Percentiles rank a stretch among this genome's conserved stretches.
Evolutionary conservation across 2,888 invertebrate genomes (phyloP).

Genomic region (Sphaeridia pumilis): DNA sequence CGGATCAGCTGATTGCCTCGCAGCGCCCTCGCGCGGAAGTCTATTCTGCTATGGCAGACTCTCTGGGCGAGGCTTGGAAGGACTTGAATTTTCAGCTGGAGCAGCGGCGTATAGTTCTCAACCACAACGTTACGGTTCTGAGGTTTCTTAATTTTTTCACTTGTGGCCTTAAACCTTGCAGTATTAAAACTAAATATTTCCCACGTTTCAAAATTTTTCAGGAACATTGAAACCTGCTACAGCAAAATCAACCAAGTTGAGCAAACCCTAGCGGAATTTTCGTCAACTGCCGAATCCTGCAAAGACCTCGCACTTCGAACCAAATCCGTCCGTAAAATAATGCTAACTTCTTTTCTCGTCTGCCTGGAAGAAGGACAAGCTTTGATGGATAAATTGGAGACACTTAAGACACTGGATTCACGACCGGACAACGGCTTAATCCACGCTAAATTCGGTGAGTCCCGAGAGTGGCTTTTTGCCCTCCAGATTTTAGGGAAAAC

Average conservation of each 20-base stretch:
- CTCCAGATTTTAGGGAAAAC: no score
- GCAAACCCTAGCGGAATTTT: slow-evolving; percentile 7
- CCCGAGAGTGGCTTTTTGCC: not conserved
- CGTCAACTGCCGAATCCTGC: slow-evolving; percentile 49
- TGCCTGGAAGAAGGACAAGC: slow-evolving; percentile 65
- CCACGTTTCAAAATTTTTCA: not conserved
- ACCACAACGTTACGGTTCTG: slow-evolving; percentile 67
- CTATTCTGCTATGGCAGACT: slow-evolving; percentile 79
- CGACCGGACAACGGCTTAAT: slow-evolving; percentile 52
- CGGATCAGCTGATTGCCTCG: slow-evolving; percentile 69
- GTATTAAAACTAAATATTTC: not conserved
- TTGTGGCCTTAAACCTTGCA: not conserved
- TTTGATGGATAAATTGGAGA: slow-evolving; percentile 59
- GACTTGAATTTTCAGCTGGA: slow-evolving; percentile 69
- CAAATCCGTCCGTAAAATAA: slow-evolving; percentile 56
- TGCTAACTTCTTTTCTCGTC: slow-evolving; percentile 67
- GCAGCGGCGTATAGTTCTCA: slow-evolving; percentile 60
- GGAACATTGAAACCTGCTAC: slow-evolving; percentile 10
- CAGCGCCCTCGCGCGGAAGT: slow-evolving; percentile 59
- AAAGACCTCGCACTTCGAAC: slow-evolving; percentile 56
- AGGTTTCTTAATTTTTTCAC: slow-evolving; percentile 42
- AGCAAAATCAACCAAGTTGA: slow-evolving; percentile 11
- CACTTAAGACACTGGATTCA: slow-evolving; percentile 57
- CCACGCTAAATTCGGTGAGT: slow-evolving; percentile 45
- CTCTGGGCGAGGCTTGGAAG: slow-evolving; percentile 62